Conservation (phyloP, 2,113 vertebrate genomes). For the Acanthochromis polyacanthus region DNA sequence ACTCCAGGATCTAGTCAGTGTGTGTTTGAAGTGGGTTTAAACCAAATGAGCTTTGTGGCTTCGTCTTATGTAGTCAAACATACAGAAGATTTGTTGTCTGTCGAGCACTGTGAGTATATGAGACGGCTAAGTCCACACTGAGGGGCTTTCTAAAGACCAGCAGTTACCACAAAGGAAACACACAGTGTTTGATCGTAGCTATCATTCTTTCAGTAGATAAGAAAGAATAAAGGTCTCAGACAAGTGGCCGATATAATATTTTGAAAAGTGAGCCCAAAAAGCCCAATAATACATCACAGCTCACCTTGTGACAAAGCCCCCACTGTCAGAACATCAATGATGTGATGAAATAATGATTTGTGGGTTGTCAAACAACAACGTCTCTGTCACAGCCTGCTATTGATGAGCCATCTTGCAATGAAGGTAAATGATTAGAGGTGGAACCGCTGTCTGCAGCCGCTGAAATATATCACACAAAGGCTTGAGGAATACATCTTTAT, state of each 20-base stretch:
- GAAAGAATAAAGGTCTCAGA: not conserved
- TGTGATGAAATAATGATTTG: slow-evolving; percentile 62
- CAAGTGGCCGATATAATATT: slow-evolving; percentile 25
- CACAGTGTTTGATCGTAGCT: not conserved
- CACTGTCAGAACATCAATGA: slow-evolving; percentile 61
- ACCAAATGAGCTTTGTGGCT: not conserved
- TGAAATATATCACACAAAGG: slow-evolving; percentile 35
- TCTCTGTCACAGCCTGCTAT: slow-evolving; percentile 52
- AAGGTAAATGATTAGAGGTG: slow-evolving; percentile 53
- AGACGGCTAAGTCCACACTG: not conserved
- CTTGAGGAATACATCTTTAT: slow-evolving; percentile 22
- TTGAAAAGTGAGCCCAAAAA: slow-evolving; percentile 19
- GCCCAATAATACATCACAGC: slow-evolving; percentile 28
- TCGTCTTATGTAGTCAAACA: not conserved
- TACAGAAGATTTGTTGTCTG: not conserved
- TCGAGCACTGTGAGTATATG: too few relatives aligned
- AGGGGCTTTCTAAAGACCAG: slow-evolving; percentile 12
- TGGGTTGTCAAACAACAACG: slow-evolving; percentile 49
- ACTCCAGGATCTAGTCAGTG: not conserved
- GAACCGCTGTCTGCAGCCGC: slow-evolving; percentile 9
- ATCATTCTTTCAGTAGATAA: slow-evolving; percentile 1
- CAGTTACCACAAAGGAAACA: not conserved
- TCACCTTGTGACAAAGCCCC: slow-evolving; percentile 42
- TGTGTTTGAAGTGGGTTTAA: not conserved
- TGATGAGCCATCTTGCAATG: slow-evolving; percentile 50